phyloP scores from a whole-genome alignment of 1,140 invertebrate genomes.

The Stegodyphus dumicola region DNA sequence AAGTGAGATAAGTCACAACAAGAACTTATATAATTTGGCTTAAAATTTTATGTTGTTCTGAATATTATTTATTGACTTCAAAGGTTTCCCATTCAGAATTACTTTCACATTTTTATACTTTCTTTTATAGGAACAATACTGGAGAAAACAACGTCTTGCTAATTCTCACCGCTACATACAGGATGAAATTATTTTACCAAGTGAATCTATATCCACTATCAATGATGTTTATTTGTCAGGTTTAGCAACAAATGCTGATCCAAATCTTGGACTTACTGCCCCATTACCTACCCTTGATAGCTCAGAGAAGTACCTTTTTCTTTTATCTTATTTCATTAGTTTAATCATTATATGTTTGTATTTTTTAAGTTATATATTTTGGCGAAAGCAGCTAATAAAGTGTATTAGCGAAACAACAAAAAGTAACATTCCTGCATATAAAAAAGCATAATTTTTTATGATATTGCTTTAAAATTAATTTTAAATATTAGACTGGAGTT shows the following conservation, averaged over 20 bases:
- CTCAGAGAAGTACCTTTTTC: not conserved
- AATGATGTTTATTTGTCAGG: not conserved
- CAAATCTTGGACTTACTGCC: constrained; percentile 31
- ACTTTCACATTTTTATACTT: not conserved
- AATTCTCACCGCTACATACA: not conserved
- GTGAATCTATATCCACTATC: constrained; percentile 12
- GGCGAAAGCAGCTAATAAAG: too few relatives aligned
- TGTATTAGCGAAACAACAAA: too few relatives aligned
- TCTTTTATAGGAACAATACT: not conserved
- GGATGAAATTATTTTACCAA: constrained; percentile 26
- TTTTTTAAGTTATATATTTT: not conserved
- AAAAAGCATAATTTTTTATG: too few relatives aligned
- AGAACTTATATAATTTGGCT: too few relatives aligned
- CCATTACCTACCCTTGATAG: not conserved
- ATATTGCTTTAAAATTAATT: too few relatives aligned
- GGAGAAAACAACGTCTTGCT: not conserved
- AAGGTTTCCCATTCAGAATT: not conserved
- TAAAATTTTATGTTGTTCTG: not conserved
- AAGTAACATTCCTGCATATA: too few relatives aligned
- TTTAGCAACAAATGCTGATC: constrained; percentile 34
- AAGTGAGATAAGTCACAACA: too few relatives aligned
- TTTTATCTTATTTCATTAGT: not conserved
- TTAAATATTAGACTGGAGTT: too few relatives aligned
- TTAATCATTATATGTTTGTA: not conserved
- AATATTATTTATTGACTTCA: not conserved